These are phyloP conservation scores for Gavia stellata DNA, from an alignment of 2,113 vertebrate species.

Conservation along the genomic window DNA sequence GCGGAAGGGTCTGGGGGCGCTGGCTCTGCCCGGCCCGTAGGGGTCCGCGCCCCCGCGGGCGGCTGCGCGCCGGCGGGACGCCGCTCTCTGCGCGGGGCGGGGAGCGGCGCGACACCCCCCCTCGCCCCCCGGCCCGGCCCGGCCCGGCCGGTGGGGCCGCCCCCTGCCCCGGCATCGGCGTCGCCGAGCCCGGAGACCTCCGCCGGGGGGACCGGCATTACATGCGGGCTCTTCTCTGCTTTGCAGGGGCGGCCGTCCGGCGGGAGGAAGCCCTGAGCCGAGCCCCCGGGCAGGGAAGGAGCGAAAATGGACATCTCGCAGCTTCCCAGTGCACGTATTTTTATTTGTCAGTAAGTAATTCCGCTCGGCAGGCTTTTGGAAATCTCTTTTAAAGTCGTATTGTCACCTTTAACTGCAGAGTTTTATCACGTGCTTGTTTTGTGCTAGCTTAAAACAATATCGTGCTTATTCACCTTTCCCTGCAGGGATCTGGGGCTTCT, in stretches of 20 bases:
- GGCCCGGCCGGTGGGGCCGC: background rate
- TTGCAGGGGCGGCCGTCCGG: slow-evolving; percentile 19
- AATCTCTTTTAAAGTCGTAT: slow-evolving; percentile 1
- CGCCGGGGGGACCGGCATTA: background rate
- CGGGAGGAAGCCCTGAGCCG: background rate
- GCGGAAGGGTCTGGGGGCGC: background rate
- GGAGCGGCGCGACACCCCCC: background rate
- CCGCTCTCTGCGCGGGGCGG: background rate
- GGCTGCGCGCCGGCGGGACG: background rate
- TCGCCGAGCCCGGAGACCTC: background rate
- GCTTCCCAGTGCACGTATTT: background rate
- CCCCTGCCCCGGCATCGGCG: background rate
- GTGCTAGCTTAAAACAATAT: background rate
- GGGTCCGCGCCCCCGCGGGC: background rate
- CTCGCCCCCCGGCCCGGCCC: background rate
- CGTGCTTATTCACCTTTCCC: background rate
- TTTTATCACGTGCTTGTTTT: background rate
- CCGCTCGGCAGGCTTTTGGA: background rate
- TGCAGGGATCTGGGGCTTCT: slow-evolving; percentile 25
- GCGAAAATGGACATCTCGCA: slow-evolving; percentile 36
- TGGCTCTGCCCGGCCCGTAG: background rate
- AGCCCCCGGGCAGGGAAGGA: background rate
- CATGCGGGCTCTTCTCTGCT: background rate
- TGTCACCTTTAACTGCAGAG: background rate
- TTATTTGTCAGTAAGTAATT: slow-evolving; percentile 46